Base-by-base conservation (phyloP, 2,113 vertebrate species). In the Hippocampus comes region DNA sequence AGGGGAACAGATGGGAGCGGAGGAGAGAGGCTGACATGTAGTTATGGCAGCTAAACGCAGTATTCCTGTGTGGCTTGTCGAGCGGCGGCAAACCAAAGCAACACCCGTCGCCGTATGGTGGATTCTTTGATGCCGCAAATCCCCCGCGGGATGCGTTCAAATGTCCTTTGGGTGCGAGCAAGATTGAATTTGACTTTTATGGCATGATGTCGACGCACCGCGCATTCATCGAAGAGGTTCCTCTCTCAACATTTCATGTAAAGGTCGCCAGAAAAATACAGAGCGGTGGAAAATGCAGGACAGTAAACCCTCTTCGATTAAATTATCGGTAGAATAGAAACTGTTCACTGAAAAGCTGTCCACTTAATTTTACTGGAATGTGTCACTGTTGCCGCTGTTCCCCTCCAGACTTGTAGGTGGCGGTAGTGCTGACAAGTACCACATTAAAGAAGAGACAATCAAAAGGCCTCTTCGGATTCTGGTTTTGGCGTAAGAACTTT, bases 1-100 rank as follows among this genome's bases (percentile, higher is more conserved):
- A 87, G 82, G 78, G 75, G 80, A 82, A 76, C 68, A 74, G 78
- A 82, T 46, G 43, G 60, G 49, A 86, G 57, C 68, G 77, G 67
- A 38, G 34, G 68, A 27, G 65, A 61, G 38, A 73, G 65, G n/a
- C 63, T 70, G 67, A 73, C 72, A 72, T 68, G 18, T 38, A 69
- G 60, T 81, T 73, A 57, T 42, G 25, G 61, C 20, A 18, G 51
- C 56, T 61, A 53, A 84, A 78, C 72, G 43, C 42, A 78, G 38
- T 60, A 55, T 74, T 76, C 65, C 67, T 61, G 38, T 55, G 74
- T 57, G 51, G 60, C 41, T 57, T 70, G 25, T 65, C 63, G 64
- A 57, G 61, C 41, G 21, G 53, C 10, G 15, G 46, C 60, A 69
- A 55, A 48, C 48, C 42, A 25, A 57, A 56, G 68, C 43, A 23